phyloP scores from a whole-genome alignment of 2,797 vertebrate species.

The Orestias chungarensis region DNA sequence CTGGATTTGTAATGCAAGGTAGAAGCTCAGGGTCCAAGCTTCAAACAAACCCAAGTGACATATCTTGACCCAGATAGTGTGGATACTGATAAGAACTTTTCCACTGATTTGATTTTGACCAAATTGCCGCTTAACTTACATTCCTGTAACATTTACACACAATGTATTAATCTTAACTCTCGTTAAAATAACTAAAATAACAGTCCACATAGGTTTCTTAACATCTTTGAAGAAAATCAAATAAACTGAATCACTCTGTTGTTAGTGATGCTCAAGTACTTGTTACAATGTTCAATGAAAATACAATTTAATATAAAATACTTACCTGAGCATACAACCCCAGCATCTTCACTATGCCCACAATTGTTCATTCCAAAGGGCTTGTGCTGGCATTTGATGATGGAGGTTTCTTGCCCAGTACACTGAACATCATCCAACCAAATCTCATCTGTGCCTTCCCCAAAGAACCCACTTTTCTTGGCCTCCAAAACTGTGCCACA shows the following conservation, averaged over 20 bases:
- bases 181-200: not conserved
- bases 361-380: conserved; percentile 55
- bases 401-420: conserved; percentile 50
- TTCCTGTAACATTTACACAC: not conserved
- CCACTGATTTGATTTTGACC: not conserved
- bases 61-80: not conserved
- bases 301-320: too few species aligned
- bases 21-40: not conserved
- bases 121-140: not conserved
- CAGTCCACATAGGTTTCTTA: not conserved
- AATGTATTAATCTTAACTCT: not conserved
- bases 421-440: conserved; percentile 73
- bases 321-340: conserved; percentile 69
- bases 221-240: not conserved
- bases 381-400: conserved; percentile 53
- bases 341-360: conserved; percentile 65
- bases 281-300: too few species aligned
- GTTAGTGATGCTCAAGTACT: too few species aligned
- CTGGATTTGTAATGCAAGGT: not conserved
- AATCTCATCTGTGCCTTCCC: conserved; percentile 52
- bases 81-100: not conserved
- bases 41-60: not conserved
- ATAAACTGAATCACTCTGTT: too few species aligned
- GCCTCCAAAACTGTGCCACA: conserved; percentile 59
- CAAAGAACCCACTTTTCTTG: conserved; percentile 57